A percentile compares a stretch with the other conserved stretches of the same genome.
Evolutionary conservation across 2,797 vertebrate genomes (phyloP).

Genomic region (Gymnodraco acuticeps): DNA sequence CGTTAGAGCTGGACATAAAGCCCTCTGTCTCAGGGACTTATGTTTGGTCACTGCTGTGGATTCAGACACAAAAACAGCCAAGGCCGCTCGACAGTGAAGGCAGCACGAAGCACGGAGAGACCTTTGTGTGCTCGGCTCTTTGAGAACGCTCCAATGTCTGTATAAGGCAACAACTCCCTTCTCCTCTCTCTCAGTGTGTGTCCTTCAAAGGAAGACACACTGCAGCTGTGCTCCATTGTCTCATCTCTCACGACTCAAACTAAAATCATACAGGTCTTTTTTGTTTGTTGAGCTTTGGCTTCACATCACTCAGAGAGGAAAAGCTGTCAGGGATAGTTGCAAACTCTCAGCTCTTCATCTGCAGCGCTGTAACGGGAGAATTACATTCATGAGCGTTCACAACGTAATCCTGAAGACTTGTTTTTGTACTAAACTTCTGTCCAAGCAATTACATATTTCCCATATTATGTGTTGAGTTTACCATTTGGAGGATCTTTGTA

Average conservation of each 20-base stretch:
- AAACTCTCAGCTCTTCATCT: slow-evolving; percentile 28
- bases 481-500: neutral
- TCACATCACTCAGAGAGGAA: slow-evolving; percentile 8
- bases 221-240: neutral
- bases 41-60: neutral
- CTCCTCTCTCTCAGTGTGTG: neutral
- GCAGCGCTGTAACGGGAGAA: neutral
- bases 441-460: slow-evolving; percentile 10
- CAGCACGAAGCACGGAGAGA: neutral
- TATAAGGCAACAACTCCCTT: slow-evolving; percentile 20
- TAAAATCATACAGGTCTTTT: neutral
- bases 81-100: neutral
- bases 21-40: neutral
- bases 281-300: slow-evolving; percentile 17
- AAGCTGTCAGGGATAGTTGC: slow-evolving; percentile 32
- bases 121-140: neutral
- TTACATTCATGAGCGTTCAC: neutral
- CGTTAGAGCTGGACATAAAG: slow-evolving; percentile 5
- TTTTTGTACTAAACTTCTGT: slow-evolving; percentile 8
- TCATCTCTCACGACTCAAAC: slow-evolving; percentile 11
- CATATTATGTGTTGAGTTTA: neutral
- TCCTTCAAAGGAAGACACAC: neutral
- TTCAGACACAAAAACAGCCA: neutral
- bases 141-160: slow-evolving; percentile 14
- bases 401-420: slow-evolving; percentile 6